Percentiles rank a stretch among this genome's conserved stretches.
These are phyloP conservation scores for Tenthredo notha DNA, from an alignment of 2,888 invertebrate species.

Conservation along the genomic window DNA sequence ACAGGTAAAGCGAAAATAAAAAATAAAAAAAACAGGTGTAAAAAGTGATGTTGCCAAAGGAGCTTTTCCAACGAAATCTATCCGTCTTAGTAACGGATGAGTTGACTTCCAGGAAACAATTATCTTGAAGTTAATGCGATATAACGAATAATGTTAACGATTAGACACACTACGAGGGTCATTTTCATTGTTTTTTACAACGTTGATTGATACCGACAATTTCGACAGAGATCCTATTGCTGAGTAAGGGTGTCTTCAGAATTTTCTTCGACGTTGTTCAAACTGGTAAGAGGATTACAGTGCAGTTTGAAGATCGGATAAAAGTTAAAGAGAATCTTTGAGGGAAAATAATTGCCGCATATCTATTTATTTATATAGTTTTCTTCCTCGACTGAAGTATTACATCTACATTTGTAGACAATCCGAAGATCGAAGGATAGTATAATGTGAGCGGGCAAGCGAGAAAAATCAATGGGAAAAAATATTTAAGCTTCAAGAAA, in stretches of 20 bases:
- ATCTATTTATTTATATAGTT: background rate
- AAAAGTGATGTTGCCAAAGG: background rate
- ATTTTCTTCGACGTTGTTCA: slow-evolving; percentile 9
- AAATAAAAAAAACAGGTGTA: background rate
- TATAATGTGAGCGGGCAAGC: background rate
- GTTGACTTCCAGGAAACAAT: slow-evolving; percentile 37
- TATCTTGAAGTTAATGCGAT: slow-evolving; percentile 23
- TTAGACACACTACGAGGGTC: background rate
- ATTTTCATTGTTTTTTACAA: slow-evolving; percentile 1
- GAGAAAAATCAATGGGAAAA: background rate
- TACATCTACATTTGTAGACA: background rate
- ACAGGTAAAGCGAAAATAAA: background rate
- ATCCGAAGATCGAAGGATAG: background rate
- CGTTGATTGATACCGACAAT: slow-evolving; percentile 45
- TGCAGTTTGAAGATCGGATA: background rate
- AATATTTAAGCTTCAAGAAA: slow-evolving; percentile 10
- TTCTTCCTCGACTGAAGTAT: background rate
- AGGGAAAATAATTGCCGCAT: slow-evolving; percentile 6
- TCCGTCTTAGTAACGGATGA: slow-evolving; percentile 37
- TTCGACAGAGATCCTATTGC: slow-evolving; percentile 38
- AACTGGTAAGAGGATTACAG: slow-evolving; percentile 26
- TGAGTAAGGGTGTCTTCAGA: background rate
- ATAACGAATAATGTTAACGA: slow-evolving; percentile 23
- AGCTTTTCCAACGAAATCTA: background rate
- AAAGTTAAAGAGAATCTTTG: background rate